Evolutionary conservation across 2,113 vertebrate species (phyloP), one percentile per base, ranked within the genome.

Genomic region (Phalacrocorax pelagicus): DNA sequence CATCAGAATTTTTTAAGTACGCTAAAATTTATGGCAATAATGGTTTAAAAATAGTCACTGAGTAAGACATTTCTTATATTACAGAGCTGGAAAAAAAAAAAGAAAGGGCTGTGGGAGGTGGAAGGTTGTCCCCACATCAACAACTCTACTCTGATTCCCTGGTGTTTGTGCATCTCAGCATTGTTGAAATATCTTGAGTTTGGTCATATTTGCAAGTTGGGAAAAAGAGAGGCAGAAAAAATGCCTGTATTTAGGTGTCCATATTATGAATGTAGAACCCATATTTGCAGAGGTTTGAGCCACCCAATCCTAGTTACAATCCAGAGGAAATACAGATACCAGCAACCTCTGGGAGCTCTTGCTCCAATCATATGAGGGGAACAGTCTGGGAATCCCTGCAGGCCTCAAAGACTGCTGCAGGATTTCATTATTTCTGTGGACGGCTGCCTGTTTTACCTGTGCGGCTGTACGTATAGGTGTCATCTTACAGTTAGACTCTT

Each of bases 11-110:
- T 77, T 94, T 70, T 24, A 61, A 82, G 59, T 70, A 54, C n/a
- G 52, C 32, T 81, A 34, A 79, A 92, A 91, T 94, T 80, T 92
- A 47, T 78, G 49, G 74, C 46, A 70, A 5, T 80, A 73, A 27
- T 17, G 18, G 34, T 88, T 91, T 92, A 70, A 87, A 92, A 90
- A 85, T 1, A 91, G 42, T 38, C 30, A 69, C 66, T 40, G 61
- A 91, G 58, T 78, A 82, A 90, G 70, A 15, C 19, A 10, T 88
- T 91, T 88, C 21, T 7, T 72, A 10, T 47, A 34, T 66, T 61
- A 67, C 47, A 74, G 40, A 82, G 16, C 17, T 85, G 84, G 16
- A 18, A 19, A 42, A 47, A 10, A 42, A 47, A 9, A 20, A 34
- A 27, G 2, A 11, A 59, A 57, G 62, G 36, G 4, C 46, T 44